Percentiles rank a stretch among this genome's conserved stretches.
phyloP scores from a whole-genome alignment of 2,113 vertebrate genomes.

The Datnioides undecimradiatus region DNA sequence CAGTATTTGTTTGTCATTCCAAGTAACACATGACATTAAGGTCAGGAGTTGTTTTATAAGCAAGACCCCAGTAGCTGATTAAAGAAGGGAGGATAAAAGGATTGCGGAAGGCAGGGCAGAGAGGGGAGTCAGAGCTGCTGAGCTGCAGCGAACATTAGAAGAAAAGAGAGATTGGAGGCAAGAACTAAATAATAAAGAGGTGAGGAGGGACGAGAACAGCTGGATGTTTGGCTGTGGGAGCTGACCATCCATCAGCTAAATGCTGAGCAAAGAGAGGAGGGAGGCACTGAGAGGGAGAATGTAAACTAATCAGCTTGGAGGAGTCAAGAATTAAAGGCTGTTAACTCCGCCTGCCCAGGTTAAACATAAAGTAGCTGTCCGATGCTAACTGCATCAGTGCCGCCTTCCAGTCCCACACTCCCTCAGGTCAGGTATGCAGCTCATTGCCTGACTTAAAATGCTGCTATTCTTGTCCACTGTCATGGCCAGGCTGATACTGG shows the following conservation, averaged over 20 bases:
- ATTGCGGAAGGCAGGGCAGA: constrained; percentile 29
- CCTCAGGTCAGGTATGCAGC: constrained; percentile 25
- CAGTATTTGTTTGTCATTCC: background rate
- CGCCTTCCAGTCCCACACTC: constrained; percentile 23
- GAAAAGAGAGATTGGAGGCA: constrained; percentile 22
- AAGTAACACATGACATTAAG: constrained; percentile 5
- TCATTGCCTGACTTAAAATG: constrained; percentile 20
- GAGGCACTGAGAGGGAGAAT: constrained; percentile 42
- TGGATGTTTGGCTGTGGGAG: constrained; percentile 57
- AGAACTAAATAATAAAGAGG: constrained; percentile 40
- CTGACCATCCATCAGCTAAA: constrained; percentile 52
- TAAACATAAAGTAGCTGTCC: constrained; percentile 31
- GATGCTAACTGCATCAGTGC: constrained; percentile 36
- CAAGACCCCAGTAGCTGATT: background rate
- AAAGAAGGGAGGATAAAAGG: constrained; percentile 29
- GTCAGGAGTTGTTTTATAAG: background rate
- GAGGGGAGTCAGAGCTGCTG: constrained; percentile 5
- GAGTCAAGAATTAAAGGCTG: constrained; percentile 69
- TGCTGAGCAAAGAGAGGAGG: constrained; percentile 50
- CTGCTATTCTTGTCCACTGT: constrained; percentile 41
- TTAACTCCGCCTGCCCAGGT: constrained; percentile 58
- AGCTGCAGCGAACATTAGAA: background rate
- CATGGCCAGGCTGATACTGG: constrained; percentile 3
- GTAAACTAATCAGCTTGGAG: constrained; percentile 66
- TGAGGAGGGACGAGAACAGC: constrained; percentile 53